Evolutionary conservation across 2,797 vertebrate genomes (phyloP), one percentile per base, ranked within the genome.

Genomic region (Esox lucius): DNA sequence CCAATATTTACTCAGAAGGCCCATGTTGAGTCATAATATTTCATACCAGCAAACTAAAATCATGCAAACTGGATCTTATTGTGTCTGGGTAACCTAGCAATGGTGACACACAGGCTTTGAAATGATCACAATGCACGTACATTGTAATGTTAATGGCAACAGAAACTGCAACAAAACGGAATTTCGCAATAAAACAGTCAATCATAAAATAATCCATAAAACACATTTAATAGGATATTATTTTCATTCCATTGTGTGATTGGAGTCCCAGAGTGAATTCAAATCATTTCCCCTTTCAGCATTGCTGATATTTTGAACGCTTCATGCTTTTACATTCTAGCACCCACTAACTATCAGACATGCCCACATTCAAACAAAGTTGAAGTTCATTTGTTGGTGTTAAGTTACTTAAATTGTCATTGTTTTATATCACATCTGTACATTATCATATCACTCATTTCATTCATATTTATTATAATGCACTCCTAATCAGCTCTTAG

Each of bases 181-280:
- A 85, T 68, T 79, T 76, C 77, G 90, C 82, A 84, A 88, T 86
- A 85, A 85, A 84, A 88, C 88, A 92, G 90, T 93, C 91, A 91
- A 84, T 65, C 84, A 76, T 87, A 88, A 88, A 88, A 83, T 84
- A 86, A 90, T 88, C 88, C 81, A 87, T 88, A 89, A 91, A 90
- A 89, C 81, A 86, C 83, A 86, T 84, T 80, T 87, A 81, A 78
- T 80, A 89, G 80, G 74, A 22, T 90, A 76, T 89, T 86, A 93
- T 94, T 92, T 93, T 82, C 86, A 91, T 90, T 90, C 89, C 78
- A 87, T 85, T 83, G 87, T 86, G 90, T 91, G 88, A 93, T 89
- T 93, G 79, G 80, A 76, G 81, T 87, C 84, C 79, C 79, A 78
- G 87, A 87, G 77, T 83, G 86, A 89, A 86, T 83, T 89, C 82